Conservation (phyloP, 2,797 vertebrate species). For the Ctenochaetus hawaiiensis region DNA sequence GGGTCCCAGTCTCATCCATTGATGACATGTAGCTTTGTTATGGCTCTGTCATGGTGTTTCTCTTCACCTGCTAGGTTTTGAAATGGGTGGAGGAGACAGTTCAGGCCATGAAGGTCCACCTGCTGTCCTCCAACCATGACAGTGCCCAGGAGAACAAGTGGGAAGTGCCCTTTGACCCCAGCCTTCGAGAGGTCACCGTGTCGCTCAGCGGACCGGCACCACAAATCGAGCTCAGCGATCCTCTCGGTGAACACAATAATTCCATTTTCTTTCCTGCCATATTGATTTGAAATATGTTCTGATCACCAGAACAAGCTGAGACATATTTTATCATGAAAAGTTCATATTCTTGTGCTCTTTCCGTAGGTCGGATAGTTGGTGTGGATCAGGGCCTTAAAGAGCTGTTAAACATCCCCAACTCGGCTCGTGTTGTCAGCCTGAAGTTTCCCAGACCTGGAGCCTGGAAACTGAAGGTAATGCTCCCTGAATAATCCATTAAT, state of each 20-base stretch:
- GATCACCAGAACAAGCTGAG: neutral
- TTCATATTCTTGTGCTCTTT: constrained; percentile 2
- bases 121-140: constrained; percentile 93
- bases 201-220: constrained; percentile 94
- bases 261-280: neutral
- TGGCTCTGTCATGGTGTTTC: constrained; percentile 18
- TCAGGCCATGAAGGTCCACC: constrained; percentile 93
- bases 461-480: constrained; percentile 92
- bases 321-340: neutral
- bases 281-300: neutral
- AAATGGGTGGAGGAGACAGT: constrained; percentile 97
- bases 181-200: constrained; percentile 94
- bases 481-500: neutral
- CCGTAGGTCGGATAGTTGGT: constrained; percentile 87
- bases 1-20: constrained; percentile 11
- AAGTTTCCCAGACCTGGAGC: constrained; percentile 90
- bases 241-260: constrained; percentile 83
- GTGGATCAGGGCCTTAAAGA: constrained; percentile 89
- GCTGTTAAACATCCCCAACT: constrained; percentile 94
- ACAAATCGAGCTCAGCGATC: constrained; percentile 89
- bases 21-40: neutral
- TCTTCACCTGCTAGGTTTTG: constrained; percentile 86
- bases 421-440: constrained; percentile 90
- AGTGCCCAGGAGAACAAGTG: constrained; percentile 88
- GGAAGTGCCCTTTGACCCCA: constrained; percentile 93